A percentile compares a stretch with the other conserved stretches of the same genome.
Evolutionary conservation across 1,140 invertebrate genomes (phyloP).

Genomic region (Formica selysi): DNA sequence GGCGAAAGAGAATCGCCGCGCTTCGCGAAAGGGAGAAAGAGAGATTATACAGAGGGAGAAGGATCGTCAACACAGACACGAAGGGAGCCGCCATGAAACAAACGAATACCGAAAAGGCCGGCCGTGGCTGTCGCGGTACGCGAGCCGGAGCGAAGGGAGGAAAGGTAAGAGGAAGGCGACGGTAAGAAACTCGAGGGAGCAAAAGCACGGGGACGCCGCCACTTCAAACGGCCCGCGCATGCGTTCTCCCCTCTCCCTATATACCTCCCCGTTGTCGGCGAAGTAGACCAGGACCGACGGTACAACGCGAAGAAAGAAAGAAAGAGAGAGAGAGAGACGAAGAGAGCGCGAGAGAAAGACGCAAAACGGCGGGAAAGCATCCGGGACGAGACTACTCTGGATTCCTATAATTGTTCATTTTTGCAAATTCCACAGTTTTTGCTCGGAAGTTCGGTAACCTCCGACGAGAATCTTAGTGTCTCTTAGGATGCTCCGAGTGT

Average conservation of each 20-base stretch:
- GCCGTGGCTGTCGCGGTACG: slow-evolving; percentile 68
- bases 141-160: slow-evolving; percentile 59
- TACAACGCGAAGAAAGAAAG: slow-evolving; percentile 38
- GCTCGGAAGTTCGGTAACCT: slow-evolving; percentile 78
- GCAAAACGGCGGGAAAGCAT: slow-evolving; percentile 34
- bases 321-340: slow-evolving; percentile 64
- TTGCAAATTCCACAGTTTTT: slow-evolving; percentile 85
- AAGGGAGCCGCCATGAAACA: slow-evolving; percentile 83
- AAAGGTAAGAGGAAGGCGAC: slow-evolving; percentile 56
- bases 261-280: slow-evolving; percentile 73
- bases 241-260: slow-evolving; percentile 78
- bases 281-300: slow-evolving; percentile 75
- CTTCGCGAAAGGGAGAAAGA: slow-evolving; percentile 29
- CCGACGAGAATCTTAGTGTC: slow-evolving; percentile 27
- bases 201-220: slow-evolving; percentile 79
- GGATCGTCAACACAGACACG: slow-evolving; percentile 66
- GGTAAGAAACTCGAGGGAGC: slow-evolving; percentile 81
- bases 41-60: slow-evolving; percentile 65
- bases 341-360: slow-evolving; percentile 29
- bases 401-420: slow-evolving; percentile 87
- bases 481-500: neutral
- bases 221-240: slow-evolving; percentile 85
- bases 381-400: slow-evolving; percentile 79
- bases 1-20: slow-evolving; percentile 36
- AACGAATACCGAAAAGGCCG: slow-evolving; percentile 85